phyloP scores from a whole-genome alignment of 2,113 vertebrate genomes.

The Engystomops pustulosus region DNA sequence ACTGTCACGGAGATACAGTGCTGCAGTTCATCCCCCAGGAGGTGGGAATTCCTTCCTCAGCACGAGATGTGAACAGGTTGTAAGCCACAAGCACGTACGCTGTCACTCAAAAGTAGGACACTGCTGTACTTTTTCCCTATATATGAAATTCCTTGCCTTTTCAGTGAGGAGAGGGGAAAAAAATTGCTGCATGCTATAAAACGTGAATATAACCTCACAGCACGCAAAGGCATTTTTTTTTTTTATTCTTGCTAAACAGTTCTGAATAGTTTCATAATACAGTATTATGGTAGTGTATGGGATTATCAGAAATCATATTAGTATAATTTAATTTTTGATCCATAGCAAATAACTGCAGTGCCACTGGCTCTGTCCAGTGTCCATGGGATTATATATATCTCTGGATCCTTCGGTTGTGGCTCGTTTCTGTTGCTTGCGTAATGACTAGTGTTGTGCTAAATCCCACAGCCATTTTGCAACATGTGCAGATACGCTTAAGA shows the following conservation, averaged over 20 bases:
- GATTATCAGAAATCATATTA: no score
- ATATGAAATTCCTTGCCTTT: slow-evolving; percentile 9
- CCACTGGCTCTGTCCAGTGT: no score
- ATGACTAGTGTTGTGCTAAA: no score
- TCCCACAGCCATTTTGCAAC: no score
- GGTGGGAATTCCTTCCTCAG: slow-evolving; percentile 42
- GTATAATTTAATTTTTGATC: no score
- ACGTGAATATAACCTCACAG: background rate
- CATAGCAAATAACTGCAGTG: no score
- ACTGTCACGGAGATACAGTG: slow-evolving; percentile 25
- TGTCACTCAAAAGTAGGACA: slow-evolving; percentile 35
- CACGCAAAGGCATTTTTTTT: background rate
- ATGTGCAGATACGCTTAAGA: no score
- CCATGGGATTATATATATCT: no score
- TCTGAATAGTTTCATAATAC: background rate
- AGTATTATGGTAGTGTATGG: no score
- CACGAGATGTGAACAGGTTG: slow-evolving; percentile 22
- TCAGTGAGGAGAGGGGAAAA: background rate
- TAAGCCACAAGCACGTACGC: slow-evolving; percentile 6
- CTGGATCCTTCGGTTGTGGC: no score
- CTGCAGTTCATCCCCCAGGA: slow-evolving; percentile 34
- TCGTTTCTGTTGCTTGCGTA: no score
- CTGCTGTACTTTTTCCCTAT: background rate
- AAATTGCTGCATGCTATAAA: background rate
- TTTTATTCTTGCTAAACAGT: background rate